These are phyloP conservation scores for Styela clava DNA, from an alignment of 23 tunicate genomes.

Conservation along the genomic window DNA sequence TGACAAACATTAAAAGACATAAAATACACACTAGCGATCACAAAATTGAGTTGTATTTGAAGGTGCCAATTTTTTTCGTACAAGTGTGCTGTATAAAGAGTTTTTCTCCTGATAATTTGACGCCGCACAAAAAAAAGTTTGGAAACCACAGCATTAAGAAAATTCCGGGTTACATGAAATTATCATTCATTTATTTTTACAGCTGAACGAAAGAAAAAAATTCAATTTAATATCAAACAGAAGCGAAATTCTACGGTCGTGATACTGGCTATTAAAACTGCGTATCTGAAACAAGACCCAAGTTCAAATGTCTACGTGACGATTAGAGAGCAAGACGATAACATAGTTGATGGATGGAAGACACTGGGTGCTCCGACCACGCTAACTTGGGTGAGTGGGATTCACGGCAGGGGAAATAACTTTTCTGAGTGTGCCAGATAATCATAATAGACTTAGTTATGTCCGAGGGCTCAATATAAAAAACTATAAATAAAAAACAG, in stretches of 20 bases:
- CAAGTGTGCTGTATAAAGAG: too few species aligned
- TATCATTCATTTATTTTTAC: too few species aligned
- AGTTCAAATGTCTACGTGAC: background rate
- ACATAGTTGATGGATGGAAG: background rate
- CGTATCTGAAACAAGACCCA: conserved; percentile 4
- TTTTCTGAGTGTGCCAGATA: too few species aligned
- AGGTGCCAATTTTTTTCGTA: too few species aligned
- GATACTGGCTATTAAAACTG: background rate
- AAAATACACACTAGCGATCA: too few species aligned
- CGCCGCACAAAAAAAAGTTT: too few species aligned
- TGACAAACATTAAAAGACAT: too few species aligned
- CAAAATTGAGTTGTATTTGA: too few species aligned
- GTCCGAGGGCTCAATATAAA: background rate
- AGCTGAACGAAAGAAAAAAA: background rate
- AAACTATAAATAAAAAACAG: background rate
- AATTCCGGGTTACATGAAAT: too few species aligned
- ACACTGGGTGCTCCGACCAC: background rate
- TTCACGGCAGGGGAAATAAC: too few species aligned
- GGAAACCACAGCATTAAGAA: too few species aligned
- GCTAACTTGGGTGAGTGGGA: background rate
- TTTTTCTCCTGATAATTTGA: too few species aligned
- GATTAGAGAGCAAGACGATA: background rate
- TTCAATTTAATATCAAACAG: background rate
- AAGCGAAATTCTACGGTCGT: background rate
- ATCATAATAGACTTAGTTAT: background rate